Conservation (phyloP, 1,140 invertebrate species). For the Hyles euphorbiae region DNA sequence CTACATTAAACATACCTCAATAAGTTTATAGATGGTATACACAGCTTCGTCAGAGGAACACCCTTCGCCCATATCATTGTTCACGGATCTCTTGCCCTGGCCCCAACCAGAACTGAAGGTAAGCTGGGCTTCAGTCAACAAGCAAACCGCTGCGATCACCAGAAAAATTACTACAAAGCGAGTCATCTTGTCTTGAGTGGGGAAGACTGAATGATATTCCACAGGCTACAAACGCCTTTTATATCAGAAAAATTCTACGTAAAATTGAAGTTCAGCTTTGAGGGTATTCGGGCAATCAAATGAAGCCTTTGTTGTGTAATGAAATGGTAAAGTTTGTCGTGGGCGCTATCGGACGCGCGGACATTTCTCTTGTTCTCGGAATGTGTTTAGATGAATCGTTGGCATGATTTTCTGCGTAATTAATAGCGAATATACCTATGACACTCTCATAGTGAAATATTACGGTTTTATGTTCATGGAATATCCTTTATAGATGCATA, state of each 20-base stretch:
- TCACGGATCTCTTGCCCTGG: conserved; percentile 31
- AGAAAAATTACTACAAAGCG: conserved; percentile 22
- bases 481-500: too few relatives aligned
- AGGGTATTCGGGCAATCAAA: conserved; percentile 24
- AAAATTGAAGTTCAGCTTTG: conserved; percentile 4
- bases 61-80: conserved; percentile 9
- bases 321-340: conserved; percentile 8
- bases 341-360: too few relatives aligned
- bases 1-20: conserved; percentile 27
- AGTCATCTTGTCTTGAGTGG: conserved; percentile 21
- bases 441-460: too few relatives aligned
- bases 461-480: too few relatives aligned
- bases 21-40: conserved; percentile 35
- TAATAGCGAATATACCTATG: too few relatives aligned
- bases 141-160: conserved; percentile 16
- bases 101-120: conserved; percentile 39
- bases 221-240: neutral
- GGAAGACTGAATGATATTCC: conserved; percentile 3
- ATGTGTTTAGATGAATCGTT: too few relatives aligned
- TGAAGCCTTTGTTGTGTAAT: conserved; percentile 22
- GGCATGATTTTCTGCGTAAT: too few relatives aligned
- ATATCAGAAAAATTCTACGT: conserved; percentile 5
- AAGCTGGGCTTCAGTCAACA: conserved; percentile 29
- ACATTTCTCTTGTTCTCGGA: too few relatives aligned
- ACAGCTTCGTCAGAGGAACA: conserved; percentile 31